Percentiles rank a stretch among this genome's conserved stretches.
These are phyloP conservation scores for Simalia tracyae DNA, from an alignment of 2,797 vertebrate species.

Conservation along the genomic window DNA sequence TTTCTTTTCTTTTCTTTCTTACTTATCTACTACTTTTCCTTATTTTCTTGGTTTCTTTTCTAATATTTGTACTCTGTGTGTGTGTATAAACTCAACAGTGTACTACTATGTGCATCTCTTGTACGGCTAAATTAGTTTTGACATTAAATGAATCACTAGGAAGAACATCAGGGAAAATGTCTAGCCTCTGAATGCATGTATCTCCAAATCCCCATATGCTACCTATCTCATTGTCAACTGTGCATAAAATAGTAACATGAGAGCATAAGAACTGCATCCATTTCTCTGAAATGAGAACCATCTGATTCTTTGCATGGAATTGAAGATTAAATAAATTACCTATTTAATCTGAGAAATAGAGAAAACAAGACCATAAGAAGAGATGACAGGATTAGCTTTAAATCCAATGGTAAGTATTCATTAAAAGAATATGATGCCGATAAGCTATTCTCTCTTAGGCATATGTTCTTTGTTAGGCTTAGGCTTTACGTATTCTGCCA, in stretches of 20 bases:
- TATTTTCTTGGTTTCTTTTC: not conserved
- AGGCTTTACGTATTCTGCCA: not conserved
- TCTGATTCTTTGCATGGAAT: not conserved
- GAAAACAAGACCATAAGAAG: not conserved
- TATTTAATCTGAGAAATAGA: not conserved
- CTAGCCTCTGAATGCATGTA: not conserved
- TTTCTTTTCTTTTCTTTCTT: not conserved
- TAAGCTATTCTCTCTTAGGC: not conserved
- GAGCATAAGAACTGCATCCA: not conserved
- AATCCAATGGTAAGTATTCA: not conserved
- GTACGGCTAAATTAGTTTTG: not conserved
- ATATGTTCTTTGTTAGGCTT: not conserved
- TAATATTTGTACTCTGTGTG: not conserved
- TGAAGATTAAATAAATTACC: not conserved
- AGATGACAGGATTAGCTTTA: not conserved
- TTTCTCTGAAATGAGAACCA: not conserved
- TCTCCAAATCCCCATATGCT: not conserved
- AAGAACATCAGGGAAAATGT: not conserved
- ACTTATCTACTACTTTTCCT: not conserved
- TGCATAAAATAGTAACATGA: not conserved
- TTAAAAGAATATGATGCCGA: not conserved
- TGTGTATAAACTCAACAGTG: not conserved
- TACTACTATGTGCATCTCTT: not conserved
- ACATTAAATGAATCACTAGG: not conserved
- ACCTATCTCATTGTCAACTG: not conserved